These are phyloP conservation scores for Chrysaora quinquecirrha DNA, from an alignment of 30 jellyfish, hydroid and myxozoan genomes.

Conservation along the genomic window DNA sequence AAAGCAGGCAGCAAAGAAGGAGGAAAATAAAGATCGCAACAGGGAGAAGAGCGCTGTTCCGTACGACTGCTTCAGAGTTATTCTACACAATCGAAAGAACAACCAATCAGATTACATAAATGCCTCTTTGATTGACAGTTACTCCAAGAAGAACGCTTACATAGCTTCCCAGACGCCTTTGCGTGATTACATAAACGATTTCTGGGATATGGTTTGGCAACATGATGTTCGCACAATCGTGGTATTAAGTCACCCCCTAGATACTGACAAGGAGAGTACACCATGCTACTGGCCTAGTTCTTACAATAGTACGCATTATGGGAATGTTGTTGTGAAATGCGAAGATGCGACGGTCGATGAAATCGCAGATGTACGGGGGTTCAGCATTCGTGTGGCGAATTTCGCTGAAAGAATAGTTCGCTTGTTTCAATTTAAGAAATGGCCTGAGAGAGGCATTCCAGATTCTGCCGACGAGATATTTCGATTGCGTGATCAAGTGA, in stretches of 20 bases:
- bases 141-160: slow-evolving; percentile 38
- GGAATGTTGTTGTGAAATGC: slow-evolving; percentile 52
- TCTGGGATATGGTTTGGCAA: slow-evolving; percentile 93
- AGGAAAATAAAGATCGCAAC: slow-evolving; percentile 27
- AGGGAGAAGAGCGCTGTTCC: slow-evolving; percentile 69
- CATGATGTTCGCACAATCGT: slow-evolving; percentile 67
- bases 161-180: slow-evolving; percentile 89
- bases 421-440: slow-evolving; percentile 68
- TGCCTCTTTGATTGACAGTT: slow-evolving; percentile 74
- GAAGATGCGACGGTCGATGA: slow-evolving; percentile 40
- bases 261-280: slow-evolving; percentile 37
- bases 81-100: slow-evolving; percentile 29
- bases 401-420: slow-evolving; percentile 46
- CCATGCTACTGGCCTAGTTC: slow-evolving; percentile 79
- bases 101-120: slow-evolving; percentile 71
- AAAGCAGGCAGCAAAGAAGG: not conserved
- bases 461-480: slow-evolving; percentile 33
- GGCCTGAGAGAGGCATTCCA: slow-evolving; percentile 85
- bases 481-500: slow-evolving; percentile 60
- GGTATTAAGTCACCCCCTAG: slow-evolving; percentile 58
- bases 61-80: slow-evolving; percentile 66
- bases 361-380: slow-evolving; percentile 35
- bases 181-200: slow-evolving; percentile 52
- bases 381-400: slow-evolving; percentile 44
- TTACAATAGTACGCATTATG: slow-evolving; percentile 34